A percentile compares a stretch with the other conserved stretches of the same genome.
Conservation (phyloP, 2,888 invertebrate species). For the Agrotis clavis region DNA sequence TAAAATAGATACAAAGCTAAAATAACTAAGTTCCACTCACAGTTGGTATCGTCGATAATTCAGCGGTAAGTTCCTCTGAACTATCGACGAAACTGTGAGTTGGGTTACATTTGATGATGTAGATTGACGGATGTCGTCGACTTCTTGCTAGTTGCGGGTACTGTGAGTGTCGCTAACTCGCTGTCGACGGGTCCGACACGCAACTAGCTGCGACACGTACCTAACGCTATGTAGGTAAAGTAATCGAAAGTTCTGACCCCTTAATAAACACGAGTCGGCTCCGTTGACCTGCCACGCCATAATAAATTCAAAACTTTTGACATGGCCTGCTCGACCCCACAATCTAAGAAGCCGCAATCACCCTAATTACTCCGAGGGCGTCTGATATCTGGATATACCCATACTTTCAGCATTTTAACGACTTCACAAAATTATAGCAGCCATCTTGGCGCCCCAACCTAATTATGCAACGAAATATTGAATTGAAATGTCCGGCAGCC, state of each 20-base stretch:
- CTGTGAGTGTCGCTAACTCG: slow-evolving; percentile 12
- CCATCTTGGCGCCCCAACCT: slow-evolving; percentile 47
- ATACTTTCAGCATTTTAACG: slow-evolving; percentile 52
- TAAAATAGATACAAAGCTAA: too few relatives aligned
- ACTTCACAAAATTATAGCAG: slow-evolving; percentile 49
- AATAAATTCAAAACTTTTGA: slow-evolving; percentile 64
- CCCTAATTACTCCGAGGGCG: slow-evolving; percentile 56
- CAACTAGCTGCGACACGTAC: slow-evolving; percentile 20
- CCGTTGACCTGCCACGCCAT: slow-evolving; percentile 44
- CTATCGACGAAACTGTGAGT: slow-evolving; percentile 20
- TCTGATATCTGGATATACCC: slow-evolving; percentile 41
- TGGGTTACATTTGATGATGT: slow-evolving; percentile 5
- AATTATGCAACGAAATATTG: slow-evolving; percentile 62
- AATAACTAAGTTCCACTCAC: too few relatives aligned
- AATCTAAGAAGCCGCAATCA: slow-evolving; percentile 43
- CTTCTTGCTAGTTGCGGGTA: slow-evolving; percentile 8
- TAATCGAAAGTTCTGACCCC: slow-evolving; percentile 41
- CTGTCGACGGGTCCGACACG: slow-evolving; percentile 14
- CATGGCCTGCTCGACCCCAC: slow-evolving; percentile 41
- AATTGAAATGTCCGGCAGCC: slow-evolving; percentile 61
- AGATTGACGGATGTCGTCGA: slow-evolving; percentile 41
- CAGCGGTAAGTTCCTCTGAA: slow-evolving; percentile 14
- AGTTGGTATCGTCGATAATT: too few relatives aligned
- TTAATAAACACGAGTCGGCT: slow-evolving; percentile 42
- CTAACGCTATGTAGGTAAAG: slow-evolving; percentile 20